Base-by-base conservation (phyloP, 2,113 vertebrate species). In the Gavialis gangeticus region DNA sequence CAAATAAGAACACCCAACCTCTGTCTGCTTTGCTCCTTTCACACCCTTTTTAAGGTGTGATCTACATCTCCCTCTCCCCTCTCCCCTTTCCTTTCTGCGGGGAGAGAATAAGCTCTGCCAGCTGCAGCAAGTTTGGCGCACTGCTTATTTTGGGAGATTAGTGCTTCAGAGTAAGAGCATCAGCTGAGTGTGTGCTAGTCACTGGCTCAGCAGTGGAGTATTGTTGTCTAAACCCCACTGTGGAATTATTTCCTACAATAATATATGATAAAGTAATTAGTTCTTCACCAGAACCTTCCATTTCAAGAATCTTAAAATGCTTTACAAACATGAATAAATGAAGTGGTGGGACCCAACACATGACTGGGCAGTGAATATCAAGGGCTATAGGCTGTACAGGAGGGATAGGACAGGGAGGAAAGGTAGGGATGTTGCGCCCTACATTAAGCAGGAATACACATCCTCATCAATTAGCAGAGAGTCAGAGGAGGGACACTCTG, bases 1-100 rank as follows among this genome's bases (percentile, higher is more conserved):
- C 81, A 92, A 92, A 88, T 91, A 80, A 90, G 54, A 79, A 85
- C 75, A 82, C 64, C 57, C 84, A 58, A 66, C n/a, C 58, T 79
- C 1, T 34, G 15, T 86, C 85, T 89, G 46, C 10, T 75, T 55
- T 94, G 0, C 18, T 91, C 63, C 30, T 90, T 57, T 79, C 63
- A 3, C 24, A 27, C 34, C 11, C 21, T 24, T 37, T 71, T 57
- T 86, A 71, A 82, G 24, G 10, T 13, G 25, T 15, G 57, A 10
- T 56, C 87, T 56, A n/a, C 16, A 46, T 46, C 46, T 46, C 46
- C 8, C 46, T 9, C 46, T 9, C 46, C 46, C 46, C 69, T 24
- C 22, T 19, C 12, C 69, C 22, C 34, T n/a, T 71, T 37, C 10
- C 2, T 37, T 71, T 37, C 4, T 18, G 11, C 10, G 3, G 6